These are phyloP conservation scores for Columbina picui DNA, from an alignment of 2,113 vertebrate genomes.

Conservation along the genomic window DNA sequence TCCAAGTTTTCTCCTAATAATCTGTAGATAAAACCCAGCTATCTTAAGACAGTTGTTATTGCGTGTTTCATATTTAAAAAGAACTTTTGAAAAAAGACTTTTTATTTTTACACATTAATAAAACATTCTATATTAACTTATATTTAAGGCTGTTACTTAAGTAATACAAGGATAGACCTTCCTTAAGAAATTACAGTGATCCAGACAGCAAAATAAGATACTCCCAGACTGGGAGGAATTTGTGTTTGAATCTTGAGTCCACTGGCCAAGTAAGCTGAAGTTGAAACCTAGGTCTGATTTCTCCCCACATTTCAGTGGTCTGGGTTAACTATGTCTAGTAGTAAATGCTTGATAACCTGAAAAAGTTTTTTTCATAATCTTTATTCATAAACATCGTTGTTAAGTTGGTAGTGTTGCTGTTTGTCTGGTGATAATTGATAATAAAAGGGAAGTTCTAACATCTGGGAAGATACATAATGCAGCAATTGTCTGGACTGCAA, in stretches of 20 bases:
- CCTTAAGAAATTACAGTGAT: not conserved
- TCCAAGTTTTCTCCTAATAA: not conserved
- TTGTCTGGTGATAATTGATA: not conserved
- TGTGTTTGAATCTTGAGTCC: not conserved
- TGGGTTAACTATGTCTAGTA: not conserved
- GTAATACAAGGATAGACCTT: not conserved
- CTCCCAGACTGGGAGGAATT: not conserved
- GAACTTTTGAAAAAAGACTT: not conserved
- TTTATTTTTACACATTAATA: not conserved
- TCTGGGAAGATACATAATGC: not conserved
- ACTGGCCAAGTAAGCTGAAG: not conserved
- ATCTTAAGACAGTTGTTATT: not conserved
- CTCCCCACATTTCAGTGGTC: not conserved
- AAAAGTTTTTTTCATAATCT: not conserved
- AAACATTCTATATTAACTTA: not conserved
- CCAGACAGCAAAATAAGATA: not conserved
- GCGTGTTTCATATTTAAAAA: not conserved
- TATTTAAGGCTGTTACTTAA: not conserved
- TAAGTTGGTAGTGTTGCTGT: not conserved
- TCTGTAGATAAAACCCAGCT: not conserved
- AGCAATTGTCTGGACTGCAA: not conserved
- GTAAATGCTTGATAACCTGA: not conserved
- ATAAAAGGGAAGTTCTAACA: not conserved
- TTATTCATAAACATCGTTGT: not conserved
- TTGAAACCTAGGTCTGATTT: not conserved